Conservation (phyloP, 2,113 vertebrate genomes). For the Pagrus major region DNA sequence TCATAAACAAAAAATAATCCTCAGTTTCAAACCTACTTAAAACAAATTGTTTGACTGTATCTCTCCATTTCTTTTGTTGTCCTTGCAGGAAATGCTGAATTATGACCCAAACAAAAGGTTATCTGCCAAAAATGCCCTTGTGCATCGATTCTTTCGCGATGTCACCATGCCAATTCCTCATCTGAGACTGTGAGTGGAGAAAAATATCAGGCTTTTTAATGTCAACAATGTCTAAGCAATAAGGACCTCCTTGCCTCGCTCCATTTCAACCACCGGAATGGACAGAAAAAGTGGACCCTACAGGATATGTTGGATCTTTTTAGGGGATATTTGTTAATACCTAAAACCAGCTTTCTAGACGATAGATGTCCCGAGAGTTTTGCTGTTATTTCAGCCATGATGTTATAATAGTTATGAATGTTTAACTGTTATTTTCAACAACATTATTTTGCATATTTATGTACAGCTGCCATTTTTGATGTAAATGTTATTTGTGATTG, state of each 20-base stretch:
- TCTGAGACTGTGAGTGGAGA: slow-evolving; percentile 86
- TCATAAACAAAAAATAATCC: not conserved
- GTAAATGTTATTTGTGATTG: slow-evolving; percentile 23
- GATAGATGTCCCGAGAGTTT: slow-evolving; percentile 20
- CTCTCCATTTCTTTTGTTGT: not conserved
- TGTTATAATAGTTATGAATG: slow-evolving; percentile 31
- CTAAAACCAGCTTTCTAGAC: slow-evolving; percentile 42
- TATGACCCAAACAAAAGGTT: slow-evolving; percentile 96
- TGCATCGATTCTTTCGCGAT: slow-evolving; percentile 93
- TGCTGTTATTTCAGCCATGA: slow-evolving; percentile 11
- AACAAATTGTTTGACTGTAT: not conserved
- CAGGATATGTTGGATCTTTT: slow-evolving; percentile 34
- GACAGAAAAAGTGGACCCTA: slow-evolving; percentile 48
- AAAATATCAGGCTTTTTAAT: slow-evolving; percentile 10
- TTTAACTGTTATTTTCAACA: slow-evolving; percentile 54
- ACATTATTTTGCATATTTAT: slow-evolving; percentile 55
- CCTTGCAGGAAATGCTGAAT: slow-evolving; percentile 91
- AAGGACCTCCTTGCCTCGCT: slow-evolving; percentile 24
- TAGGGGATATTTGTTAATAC: slow-evolving; percentile 10
- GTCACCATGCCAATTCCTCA: slow-evolving; percentile 92
- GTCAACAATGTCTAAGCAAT: slow-evolving; percentile 40
- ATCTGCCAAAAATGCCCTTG: slow-evolving; percentile 93
- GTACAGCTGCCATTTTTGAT: slow-evolving; percentile 34
- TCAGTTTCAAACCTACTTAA: not conserved
- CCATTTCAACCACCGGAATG: slow-evolving; percentile 7